Evolutionary conservation across 1,140 invertebrate genomes (phyloP).

Genomic region (Caenorhabditis brenneri): DNA sequence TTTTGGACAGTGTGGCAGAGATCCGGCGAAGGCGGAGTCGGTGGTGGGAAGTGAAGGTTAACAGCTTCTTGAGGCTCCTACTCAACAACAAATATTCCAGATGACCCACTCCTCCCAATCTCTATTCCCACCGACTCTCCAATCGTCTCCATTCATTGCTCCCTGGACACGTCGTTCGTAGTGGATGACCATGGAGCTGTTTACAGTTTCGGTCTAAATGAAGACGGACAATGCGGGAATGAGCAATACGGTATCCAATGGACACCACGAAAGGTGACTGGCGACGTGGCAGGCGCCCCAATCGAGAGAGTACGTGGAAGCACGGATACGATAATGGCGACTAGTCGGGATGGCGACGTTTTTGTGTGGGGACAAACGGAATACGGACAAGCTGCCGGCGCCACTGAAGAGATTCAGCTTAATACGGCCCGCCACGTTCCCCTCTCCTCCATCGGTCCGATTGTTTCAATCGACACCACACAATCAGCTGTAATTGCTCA

Average conservation of each 20-base stretch:
- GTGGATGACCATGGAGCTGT: slow-evolving; percentile 56
- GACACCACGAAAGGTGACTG: slow-evolving; percentile 32
- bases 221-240: slow-evolving; percentile 56
- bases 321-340: slow-evolving; percentile 53
- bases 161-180: slow-evolving; percentile 66
- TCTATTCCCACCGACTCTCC: slow-evolving; percentile 23
- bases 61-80: no score
- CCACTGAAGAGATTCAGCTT: slow-evolving; percentile 45
- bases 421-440: no score
- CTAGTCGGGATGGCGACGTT: slow-evolving; percentile 23
- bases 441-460: background rate
- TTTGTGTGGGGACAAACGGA: slow-evolving; percentile 56
- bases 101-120: background rate
- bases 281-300: slow-evolving; percentile 43
- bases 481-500: background rate
- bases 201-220: slow-evolving; percentile 52
- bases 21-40: slow-evolving; percentile 29
- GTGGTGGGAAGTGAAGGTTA: background rate
- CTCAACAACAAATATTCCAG: no score
- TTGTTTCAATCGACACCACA: background rate
- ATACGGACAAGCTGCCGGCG: slow-evolving; percentile 44
- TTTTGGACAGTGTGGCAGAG: slow-evolving; percentile 66
- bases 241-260: slow-evolving; percentile 48
- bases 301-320: slow-evolving; percentile 46
- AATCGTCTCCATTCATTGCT: slow-evolving; percentile 61